Base-by-base conservation (phyloP, 2,888 invertebrate species). In the Hemicrepidius hirtus region DNA sequence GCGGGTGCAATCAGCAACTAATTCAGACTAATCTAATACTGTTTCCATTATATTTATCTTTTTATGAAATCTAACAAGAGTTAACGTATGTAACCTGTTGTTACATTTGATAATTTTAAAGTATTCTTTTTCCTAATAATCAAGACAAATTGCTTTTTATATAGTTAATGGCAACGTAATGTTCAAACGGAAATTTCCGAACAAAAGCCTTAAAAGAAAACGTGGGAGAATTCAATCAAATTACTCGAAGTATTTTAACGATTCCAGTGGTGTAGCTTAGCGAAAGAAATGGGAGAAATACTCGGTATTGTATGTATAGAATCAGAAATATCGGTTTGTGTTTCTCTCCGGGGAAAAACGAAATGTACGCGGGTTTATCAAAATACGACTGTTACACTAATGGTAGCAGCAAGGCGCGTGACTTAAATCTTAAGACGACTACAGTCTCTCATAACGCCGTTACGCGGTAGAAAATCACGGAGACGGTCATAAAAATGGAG, bases 401-500 rank as follows among this genome's bases (percentile, higher is more conserved):
- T 59, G 59, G 59, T 59, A 40, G 55, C 21, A 66, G 57, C 37
- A 63, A 50, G 63, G 32, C 46, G 46, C 65, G 65, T 66, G 71
- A 71, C 60, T 50, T 50, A 40, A 59, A 59, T 66, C 50, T 32
- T 49, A 64, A 71, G 41, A 24, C 20, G 18, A 21, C 24, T 49
- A n/a, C 24, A 66, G 37, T 37, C 60, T 57, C 60, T 69, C 59
- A 64, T 73, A 73, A 68, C 41, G 18, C 57, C 49, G 21, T 65
- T 69, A 64, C 50, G 18, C 24, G 40, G 55, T 64, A 63, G 40
- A 59, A 68, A 76, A 76, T 76, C 71, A 70, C 65, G 28, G 62
- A 53, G 53, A 55, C 67, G 50, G 13, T 44, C 55, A 41, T 70
- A 73, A 74, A 74, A 74, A 71, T 69, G 40, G 53, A 68, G 72